phyloP scores from a whole-genome alignment of 2,888 invertebrate species.

The Euclidia mi region DNA sequence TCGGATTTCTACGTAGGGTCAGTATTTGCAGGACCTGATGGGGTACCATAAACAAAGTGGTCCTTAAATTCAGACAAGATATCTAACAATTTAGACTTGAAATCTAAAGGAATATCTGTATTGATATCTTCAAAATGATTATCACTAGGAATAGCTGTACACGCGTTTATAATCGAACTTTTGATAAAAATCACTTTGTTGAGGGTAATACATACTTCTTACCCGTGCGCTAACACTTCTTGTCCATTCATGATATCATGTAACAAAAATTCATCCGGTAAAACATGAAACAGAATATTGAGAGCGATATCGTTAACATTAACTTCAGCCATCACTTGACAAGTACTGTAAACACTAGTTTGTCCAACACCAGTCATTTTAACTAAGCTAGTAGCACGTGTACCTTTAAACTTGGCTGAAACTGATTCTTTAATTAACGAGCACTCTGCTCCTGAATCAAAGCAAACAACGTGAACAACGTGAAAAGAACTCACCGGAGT shows the following conservation, averaged over 20 bases:
- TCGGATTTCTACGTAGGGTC: constrained; percentile 4
- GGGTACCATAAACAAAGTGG: background rate
- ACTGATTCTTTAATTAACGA: too few species aligned
- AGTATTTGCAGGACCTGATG: background rate
- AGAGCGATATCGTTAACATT: constrained; percentile 5
- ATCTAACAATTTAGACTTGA: background rate
- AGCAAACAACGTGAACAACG: too few species aligned
- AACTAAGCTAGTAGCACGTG: background rate
- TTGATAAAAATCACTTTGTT: background rate
- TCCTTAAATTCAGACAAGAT: background rate
- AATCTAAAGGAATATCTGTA: background rate
- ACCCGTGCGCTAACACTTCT: constrained; percentile 3
- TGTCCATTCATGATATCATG: background rate
- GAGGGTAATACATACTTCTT: background rate
- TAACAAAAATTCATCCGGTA: constrained; percentile 1
- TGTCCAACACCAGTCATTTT: background rate
- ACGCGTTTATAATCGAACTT: background rate
- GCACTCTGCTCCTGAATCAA: too few species aligned
- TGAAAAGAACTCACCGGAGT: too few species aligned
- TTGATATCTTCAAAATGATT: background rate
- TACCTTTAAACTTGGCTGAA: too few species aligned
- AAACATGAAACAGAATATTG: constrained; percentile 5
- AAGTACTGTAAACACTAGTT: background rate
- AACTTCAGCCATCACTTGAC: constrained; percentile 20
- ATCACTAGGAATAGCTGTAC: background rate